Base-by-base conservation (phyloP, 37 sponge, comb jelly and placozoan genomes). In the Beroe ovata region DNA sequence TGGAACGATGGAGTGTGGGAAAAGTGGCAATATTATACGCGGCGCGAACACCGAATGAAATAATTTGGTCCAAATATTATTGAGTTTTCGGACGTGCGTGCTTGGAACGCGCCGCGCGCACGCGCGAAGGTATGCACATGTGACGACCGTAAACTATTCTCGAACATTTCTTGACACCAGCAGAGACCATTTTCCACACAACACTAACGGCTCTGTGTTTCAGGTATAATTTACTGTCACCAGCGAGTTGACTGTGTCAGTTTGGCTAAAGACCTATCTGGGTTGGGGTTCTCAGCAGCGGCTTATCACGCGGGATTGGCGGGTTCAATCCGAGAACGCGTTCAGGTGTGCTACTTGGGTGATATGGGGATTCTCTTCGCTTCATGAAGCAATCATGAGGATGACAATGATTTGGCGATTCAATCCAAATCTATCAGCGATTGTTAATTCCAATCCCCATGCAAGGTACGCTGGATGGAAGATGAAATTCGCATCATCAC, bases 181-280 rank as follows among this genome's bases (percentile, higher is more conserved):
- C n/a, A n/a, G n/a, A n/a, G n/a, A n/a, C n/a, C n/a, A n/a, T n/a
- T n/a, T n/a, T n/a, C n/a, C n/a, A n/a, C n/a, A n/a, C n/a, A n/a
- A n/a, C n/a, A n/a, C n/a, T n/a, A n/a, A n/a, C n/a, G n/a, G n/a
- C n/a, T n/a, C n/a, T n/a, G n/a, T n/a, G 11, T 94, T 21, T 92
- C 92, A 91, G 97, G 97, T 1, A 95, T 96, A 39, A 89, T 96
- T 16, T 96, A 96, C 89, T 96, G 95, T 38, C 92, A 94, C 0
- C 95, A 96, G 0, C 59, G 95, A 11, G 93, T 94, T 0, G 97
- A 91, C 0, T 96, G 97, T 64, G 40, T 89, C 11, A 38, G 59
- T 26, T 60, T 96, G 39, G 95, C 97, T 39, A 92, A 91, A 0
- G 64, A 92, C 16, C 91, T 96, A 58, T 39, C 94, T 1, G 91